Percentiles rank a stretch among this genome's conserved stretches.
These are phyloP conservation scores for Geophilus truncorum DNA, from an alignment of 2,888 invertebrate species.

Conservation along the genomic window DNA sequence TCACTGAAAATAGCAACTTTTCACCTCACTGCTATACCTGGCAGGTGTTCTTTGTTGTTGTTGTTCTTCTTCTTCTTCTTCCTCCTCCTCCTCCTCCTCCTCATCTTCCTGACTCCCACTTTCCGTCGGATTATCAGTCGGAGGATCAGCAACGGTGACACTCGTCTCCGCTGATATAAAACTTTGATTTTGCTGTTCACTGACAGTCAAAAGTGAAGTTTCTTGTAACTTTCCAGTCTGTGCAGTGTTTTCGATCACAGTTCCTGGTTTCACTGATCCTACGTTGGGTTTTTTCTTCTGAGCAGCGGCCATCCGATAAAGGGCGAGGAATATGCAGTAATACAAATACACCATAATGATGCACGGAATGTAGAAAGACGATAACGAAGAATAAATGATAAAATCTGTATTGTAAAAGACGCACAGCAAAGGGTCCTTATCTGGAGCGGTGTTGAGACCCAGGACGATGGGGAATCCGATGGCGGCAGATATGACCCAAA, in stretches of 20 bases:
- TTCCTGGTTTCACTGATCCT: neutral
- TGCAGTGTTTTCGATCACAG: constrained; percentile 84
- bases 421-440: constrained; percentile 76
- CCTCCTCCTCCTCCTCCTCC: constrained; percentile 51
- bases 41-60: neutral
- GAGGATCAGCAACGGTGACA: neutral
- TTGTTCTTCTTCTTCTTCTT: too few species aligned
- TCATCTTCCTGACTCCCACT: constrained; percentile 69
- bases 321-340: constrained; percentile 75
- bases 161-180: constrained; percentile 31
- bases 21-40: constrained; percentile 25
- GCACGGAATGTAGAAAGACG: constrained; percentile 98
- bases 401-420: constrained; percentile 97
- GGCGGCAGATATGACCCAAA: constrained; percentile 91
- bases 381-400: constrained; percentile 94
- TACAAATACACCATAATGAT: constrained; percentile 97
- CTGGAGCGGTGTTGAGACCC: constrained; percentile 89
- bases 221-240: constrained; percentile 62
- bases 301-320: constrained; percentile 58
- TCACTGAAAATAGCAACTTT: too few species aligned
- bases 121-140: constrained; percentile 54
- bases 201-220: constrained; percentile 51
- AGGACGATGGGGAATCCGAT: constrained; percentile 95
- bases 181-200: neutral
- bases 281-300: constrained; percentile 57